Base-by-base conservation (phyloP, 2,888 invertebrate genomes). In the Campoletis raptor region DNA sequence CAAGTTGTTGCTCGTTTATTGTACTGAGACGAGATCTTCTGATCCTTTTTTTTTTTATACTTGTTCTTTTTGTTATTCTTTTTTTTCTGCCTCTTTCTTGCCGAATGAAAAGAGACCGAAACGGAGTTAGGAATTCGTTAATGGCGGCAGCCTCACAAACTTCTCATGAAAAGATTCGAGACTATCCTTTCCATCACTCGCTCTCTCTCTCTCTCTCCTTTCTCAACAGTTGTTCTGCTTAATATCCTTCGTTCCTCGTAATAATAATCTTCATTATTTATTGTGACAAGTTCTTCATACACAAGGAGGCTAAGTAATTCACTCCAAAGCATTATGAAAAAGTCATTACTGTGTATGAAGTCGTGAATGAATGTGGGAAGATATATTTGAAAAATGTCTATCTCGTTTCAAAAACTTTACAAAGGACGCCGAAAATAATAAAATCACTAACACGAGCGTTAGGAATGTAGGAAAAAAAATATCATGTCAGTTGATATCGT, bases 41-140 rank as follows among this genome's bases (percentile, higher is more conserved):
- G 81, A 70, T 78, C 24, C 77, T 42, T 54, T 72, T 74, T 73
- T 69, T 30, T 64, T 64, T 45, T 40, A 37, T 69, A 7, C 40
- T 73, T 36, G 37, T 42, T 78, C 54, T 69, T 30, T 69, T 12
- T 24, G 30, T 45, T 73, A 66, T 36, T 73, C 15, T 15, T 72
- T 18, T 40, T 7, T 52, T 30, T 21, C n/a, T 7, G 21, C 30
- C 42, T n/a, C 48, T 30, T 37, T n/a, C 37, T 37, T 67, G 37
- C 18, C 52, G 40, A 81, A 73, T 30, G 61, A 79, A 70, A 45
- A 54, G 69, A 61, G 30, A 61, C 66, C 76, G 48, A 52, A 36
- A 18, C 54, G 57, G 52, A 80, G 81, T 81, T 79, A 64, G 88
- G 88, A 89, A 89, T 89, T 87, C 85, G 87, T 88, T 89, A 88